Percentiles rank a stretch among this genome's conserved stretches.
Evolutionary conservation across 2,888 invertebrate genomes (phyloP).

Genomic region (Sympetrum striolatum): DNA sequence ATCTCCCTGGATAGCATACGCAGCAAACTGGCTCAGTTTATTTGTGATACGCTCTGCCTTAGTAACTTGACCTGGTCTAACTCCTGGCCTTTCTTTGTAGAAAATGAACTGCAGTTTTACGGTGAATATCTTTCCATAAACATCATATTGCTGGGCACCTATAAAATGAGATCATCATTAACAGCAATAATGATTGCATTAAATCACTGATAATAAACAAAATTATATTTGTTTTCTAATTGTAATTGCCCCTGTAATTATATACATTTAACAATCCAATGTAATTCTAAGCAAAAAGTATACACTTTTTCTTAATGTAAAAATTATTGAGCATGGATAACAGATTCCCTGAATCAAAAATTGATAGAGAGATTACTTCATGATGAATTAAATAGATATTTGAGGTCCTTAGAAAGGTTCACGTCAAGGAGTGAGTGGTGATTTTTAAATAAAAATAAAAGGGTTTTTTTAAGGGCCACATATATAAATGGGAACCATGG

Average conservation of each 20-base stretch:
- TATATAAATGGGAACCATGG: too few species aligned
- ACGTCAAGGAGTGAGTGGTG: too few species aligned
- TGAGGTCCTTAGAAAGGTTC: too few species aligned
- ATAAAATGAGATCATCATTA: slow-evolving; percentile 47
- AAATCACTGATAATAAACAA: neutral
- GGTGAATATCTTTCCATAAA: slow-evolving; percentile 99
- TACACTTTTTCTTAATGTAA: too few species aligned
- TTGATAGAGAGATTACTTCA: too few species aligned
- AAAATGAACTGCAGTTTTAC: slow-evolving; percentile 96
- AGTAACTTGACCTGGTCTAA: slow-evolving; percentile 91
- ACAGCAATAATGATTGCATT: neutral
- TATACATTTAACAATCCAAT: too few species aligned
- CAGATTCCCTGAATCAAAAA: too few species aligned
- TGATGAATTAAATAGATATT: too few species aligned
- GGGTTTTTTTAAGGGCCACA: too few species aligned
- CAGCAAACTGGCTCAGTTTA: slow-evolving; percentile 91
- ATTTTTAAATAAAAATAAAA: too few species aligned
- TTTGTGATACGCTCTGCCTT: slow-evolving; percentile 92
- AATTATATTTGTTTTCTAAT: neutral
- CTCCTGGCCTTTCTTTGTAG: slow-evolving; percentile 97
- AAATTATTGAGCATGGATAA: too few species aligned
- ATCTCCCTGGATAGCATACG: slow-evolving; percentile 91
- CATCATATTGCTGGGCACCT: slow-evolving; percentile 97
- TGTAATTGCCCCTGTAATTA: neutral
- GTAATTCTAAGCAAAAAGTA: too few species aligned